Conservation (phyloP, 2,113 vertebrate species). For the Kryptolebias marmoratus region DNA sequence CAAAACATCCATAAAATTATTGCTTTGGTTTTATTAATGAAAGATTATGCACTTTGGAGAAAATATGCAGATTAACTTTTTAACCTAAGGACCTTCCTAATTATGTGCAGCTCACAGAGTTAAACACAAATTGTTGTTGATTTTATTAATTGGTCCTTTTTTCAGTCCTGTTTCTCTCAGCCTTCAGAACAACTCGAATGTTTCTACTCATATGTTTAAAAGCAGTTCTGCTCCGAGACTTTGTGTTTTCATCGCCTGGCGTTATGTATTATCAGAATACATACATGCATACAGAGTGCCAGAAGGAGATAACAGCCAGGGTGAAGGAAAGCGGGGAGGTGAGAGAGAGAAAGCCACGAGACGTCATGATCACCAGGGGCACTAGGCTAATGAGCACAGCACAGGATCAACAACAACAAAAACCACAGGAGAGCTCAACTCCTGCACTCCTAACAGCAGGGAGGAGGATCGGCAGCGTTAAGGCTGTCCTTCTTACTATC, state of each 20-base stretch:
- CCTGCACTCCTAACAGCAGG: constrained; percentile 5
- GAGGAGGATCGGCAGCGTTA: background rate
- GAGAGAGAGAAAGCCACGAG: background rate
- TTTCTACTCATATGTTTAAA: background rate
- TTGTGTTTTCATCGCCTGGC: background rate
- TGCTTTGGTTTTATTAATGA: constrained; percentile 1
- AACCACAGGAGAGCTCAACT: constrained; percentile 26
- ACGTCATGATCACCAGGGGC: constrained; percentile 29
- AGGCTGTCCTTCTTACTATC: too few relatives aligned
- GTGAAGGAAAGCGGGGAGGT: background rate
- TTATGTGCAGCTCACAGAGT: background rate
- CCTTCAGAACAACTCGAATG: background rate
- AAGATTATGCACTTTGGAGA: background rate
- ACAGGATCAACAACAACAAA: constrained; percentile 45
- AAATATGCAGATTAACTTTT: constrained; percentile 4
- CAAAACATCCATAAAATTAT: constrained; percentile 6
- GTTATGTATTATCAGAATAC: background rate
- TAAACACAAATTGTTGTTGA: constrained; percentile 9
- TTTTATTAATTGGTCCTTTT: background rate
- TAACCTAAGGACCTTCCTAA: constrained; percentile 2
- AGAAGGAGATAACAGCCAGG: background rate
- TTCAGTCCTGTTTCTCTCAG: background rate
- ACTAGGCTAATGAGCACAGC: constrained; percentile 45
- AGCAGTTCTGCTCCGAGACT: background rate
- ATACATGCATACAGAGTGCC: background rate